Evolutionary conservation across 2,113 vertebrate genomes (phyloP).

Genomic region (Micromys minutus): DNA sequence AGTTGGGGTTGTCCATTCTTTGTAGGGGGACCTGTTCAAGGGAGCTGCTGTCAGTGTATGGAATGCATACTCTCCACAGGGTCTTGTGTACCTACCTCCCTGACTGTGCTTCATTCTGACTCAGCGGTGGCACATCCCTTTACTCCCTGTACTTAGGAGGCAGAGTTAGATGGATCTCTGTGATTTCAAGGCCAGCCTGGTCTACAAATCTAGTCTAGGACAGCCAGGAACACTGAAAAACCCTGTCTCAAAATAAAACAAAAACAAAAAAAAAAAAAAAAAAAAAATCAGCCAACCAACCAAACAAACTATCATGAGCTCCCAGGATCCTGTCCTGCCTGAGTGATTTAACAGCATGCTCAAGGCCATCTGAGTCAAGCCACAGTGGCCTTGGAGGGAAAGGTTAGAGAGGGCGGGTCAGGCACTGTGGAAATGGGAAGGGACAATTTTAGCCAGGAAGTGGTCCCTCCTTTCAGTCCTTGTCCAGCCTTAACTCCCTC

Average conservation of each 20-base stretch:
- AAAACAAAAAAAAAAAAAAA: too few relatives aligned
- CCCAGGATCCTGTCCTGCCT: neutral
- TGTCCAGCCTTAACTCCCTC: neutral
- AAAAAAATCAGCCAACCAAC: too few relatives aligned
- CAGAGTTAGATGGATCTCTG: too few relatives aligned
- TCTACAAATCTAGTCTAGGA: too few relatives aligned
- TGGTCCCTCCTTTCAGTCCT: neutral
- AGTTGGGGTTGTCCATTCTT: too few relatives aligned
- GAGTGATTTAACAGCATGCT: neutral
- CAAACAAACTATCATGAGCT: neutral
- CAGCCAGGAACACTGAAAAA: too few relatives aligned
- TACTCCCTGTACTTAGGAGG: too few relatives aligned
- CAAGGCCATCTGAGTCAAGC: neutral
- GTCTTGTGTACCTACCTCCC: neutral
- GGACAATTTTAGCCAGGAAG: neutral
- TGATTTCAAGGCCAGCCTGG: too few relatives aligned
- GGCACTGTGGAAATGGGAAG: neutral
- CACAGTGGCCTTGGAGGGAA: neutral
- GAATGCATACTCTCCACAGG: neutral
- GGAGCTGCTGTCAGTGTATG: neutral
- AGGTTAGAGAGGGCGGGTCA: too few relatives aligned
- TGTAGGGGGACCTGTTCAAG: neutral
- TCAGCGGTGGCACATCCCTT: too few relatives aligned
- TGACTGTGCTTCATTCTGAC: neutral
- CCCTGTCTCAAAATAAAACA: too few relatives aligned